A percentile compares a stretch with the other conserved stretches of the same genome.
phyloP scores from a whole-genome alignment of 2,113 vertebrate genomes.

The Talpa occidentalis region DNA sequence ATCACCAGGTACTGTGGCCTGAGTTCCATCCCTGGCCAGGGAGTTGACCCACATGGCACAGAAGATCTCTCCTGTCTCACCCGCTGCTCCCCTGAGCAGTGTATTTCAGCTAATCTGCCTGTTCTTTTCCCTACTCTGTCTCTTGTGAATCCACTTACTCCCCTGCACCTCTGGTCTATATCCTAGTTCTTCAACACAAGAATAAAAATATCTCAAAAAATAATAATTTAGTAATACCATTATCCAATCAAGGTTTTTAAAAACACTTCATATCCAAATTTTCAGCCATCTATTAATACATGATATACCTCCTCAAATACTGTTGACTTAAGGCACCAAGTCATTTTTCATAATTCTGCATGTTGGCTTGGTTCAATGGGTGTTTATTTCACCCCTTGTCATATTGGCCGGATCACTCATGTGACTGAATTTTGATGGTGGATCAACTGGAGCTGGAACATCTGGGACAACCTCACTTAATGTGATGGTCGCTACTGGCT shows the following conservation, averaged over 20 bases:
- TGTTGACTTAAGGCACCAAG: neutral
- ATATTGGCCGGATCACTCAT: neutral
- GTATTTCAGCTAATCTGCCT: too few species aligned
- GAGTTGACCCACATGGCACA: too few species aligned
- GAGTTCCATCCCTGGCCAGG: too few species aligned
- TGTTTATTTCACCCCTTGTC: neutral
- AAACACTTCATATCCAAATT: constrained; percentile 14
- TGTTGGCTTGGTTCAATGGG: neutral
- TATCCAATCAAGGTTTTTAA: neutral
- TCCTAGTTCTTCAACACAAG: too few species aligned
- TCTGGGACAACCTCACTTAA: neutral
- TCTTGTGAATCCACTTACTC: too few species aligned
- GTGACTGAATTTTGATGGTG: neutral
- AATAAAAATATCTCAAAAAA: too few species aligned
- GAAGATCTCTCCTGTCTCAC: too few species aligned
- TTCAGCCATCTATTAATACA: neutral
- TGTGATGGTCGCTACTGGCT: neutral
- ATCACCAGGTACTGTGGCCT: too few species aligned
- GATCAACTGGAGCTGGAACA: neutral
- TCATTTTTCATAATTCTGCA: neutral
- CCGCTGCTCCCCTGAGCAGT: too few species aligned
- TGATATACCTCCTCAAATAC: neutral
- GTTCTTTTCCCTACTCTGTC: too few species aligned
- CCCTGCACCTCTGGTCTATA: too few species aligned
- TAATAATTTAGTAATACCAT: neutral